A percentile compares a stretch with the other conserved stretches of the same genome.
phyloP scores from a whole-genome alignment of 2,888 invertebrate species.

The Belgica antarctica region DNA sequence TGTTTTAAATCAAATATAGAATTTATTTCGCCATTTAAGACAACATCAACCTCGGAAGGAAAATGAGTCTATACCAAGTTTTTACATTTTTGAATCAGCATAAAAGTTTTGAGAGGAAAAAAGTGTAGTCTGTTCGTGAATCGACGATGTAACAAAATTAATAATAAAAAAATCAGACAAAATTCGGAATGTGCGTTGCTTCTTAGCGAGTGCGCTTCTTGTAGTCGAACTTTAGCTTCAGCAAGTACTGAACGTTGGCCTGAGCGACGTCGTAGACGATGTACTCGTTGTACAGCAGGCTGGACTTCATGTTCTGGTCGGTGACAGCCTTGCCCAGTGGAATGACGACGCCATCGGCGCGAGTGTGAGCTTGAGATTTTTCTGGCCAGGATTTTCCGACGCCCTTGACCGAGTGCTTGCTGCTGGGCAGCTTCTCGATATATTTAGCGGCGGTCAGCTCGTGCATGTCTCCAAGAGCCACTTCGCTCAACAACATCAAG shows the following conservation, averaged over 20 bases:
- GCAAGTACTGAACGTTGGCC: constrained; percentile 83
- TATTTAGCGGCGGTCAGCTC: constrained; percentile 71
- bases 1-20: no score
- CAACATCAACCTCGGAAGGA: no score
- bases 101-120: no score
- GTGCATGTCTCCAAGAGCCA: constrained; percentile 89
- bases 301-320: constrained; percentile 53
- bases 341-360: constrained; percentile 71
- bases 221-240: constrained; percentile 83
- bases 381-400: constrained; percentile 82
- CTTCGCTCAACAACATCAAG: constrained; percentile 87
- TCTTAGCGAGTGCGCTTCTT: constrained; percentile 51
- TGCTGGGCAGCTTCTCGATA: constrained; percentile 73
- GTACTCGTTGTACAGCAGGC: constrained; percentile 89
- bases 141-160: no score
- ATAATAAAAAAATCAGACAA: background rate
- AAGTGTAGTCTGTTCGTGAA: no score
- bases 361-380: constrained; percentile 60
- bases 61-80: no score
- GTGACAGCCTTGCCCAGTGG: constrained; percentile 69
- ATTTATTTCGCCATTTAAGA: no score
- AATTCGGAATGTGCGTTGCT: background rate
- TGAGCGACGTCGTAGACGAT: constrained; percentile 96
- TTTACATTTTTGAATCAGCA: no score
- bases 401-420: constrained; percentile 86